Evolutionary conservation across 2,113 vertebrate species (phyloP), one percentile per base, ranked within the genome.

Genomic region (Oceanodroma tethys): DNA sequence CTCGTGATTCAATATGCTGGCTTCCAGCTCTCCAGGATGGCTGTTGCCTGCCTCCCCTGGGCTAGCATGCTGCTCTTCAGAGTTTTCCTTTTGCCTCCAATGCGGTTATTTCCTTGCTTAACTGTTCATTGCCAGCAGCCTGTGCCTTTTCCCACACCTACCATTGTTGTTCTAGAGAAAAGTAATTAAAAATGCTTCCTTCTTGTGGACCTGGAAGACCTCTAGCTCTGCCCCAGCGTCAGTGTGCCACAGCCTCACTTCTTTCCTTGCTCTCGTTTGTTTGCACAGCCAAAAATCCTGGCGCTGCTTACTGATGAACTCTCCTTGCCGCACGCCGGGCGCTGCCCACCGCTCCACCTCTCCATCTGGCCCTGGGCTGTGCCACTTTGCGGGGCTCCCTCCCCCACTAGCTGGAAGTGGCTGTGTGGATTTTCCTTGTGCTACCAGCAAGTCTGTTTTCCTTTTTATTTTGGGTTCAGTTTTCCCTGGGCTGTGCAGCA

Each of bases 211-310:
- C 53, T 42, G 21, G n/a, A 86, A 67, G 38, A 55, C 5, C 45
- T 58, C 52, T 93, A n/a, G 32, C 26, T 83, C 63, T 93, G 38
- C 21, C 10, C 15, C 22, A 50, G 34, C 3, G 11, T 14, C n/a
- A 13, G 4, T 5, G 23, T 68, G 70, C 9, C 30, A 14, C 18
- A 53, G 50, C 68, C 16, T 81, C 32, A 6, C 10, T 75, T 72
- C 55, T 76, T 81, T 11, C 50, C 70, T 42, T 45, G 47, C 6
- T 79, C 25, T 62, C 1, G 1, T 25, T 68, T 38, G 18, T 38
- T 60, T 60, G 23, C 34, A 16, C 0, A 0, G 42, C 66, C 32
- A 9, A 45, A 85, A 92, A 6, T 32, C 56, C 16, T 0, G 3
- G 20, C 52, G n/a, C 55, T 75, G 32, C 9, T 87, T 52, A 43